These are phyloP conservation scores for Euproctis similis DNA, from an alignment of 2,888 invertebrate genomes.

Conservation along the genomic window DNA sequence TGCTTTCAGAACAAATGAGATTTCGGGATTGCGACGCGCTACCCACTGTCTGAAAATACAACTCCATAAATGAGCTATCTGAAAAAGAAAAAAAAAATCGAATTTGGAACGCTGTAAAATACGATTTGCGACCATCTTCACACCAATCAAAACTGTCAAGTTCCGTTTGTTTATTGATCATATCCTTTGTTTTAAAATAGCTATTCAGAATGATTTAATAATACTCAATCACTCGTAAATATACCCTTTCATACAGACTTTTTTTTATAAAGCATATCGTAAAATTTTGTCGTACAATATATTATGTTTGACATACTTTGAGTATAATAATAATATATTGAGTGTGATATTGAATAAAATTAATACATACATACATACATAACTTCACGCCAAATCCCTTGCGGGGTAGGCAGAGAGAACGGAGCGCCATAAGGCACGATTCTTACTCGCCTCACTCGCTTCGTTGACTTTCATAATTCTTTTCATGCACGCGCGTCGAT, in stretches of 20 bases:
- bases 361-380: too few relatives aligned
- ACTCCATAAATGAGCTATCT: slow-evolving; percentile 34
- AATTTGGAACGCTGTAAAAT: too few relatives aligned
- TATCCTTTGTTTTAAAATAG: slow-evolving; percentile 60
- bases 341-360: too few relatives aligned
- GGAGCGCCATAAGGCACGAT: too few relatives aligned
- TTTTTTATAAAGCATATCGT: slow-evolving; percentile 43
- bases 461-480: too few relatives aligned
- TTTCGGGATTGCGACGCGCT: slow-evolving; percentile 41
- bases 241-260: slow-evolving; percentile 34
- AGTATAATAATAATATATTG: too few relatives aligned
- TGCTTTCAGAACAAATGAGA: slow-evolving; percentile 42
- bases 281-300: slow-evolving; percentile 34
- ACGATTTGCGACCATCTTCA: slow-evolving; percentile 39
- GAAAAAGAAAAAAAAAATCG: slow-evolving; percentile 37
- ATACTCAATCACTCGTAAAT: slow-evolving; percentile 36
- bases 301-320: slow-evolving; percentile 17
- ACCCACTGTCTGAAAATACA: slow-evolving; percentile 27
- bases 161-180: slow-evolving; percentile 64
- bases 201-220: slow-evolving; percentile 59
- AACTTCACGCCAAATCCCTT: too few relatives aligned
- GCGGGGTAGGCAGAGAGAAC: too few relatives aligned
- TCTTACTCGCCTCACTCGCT: too few relatives aligned
- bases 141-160: slow-evolving; percentile 44
- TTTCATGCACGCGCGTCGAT: too few relatives aligned